These are phyloP conservation scores for Parambassis ranga DNA, from an alignment of 2,797 vertebrate species.

Conservation along the genomic window DNA sequence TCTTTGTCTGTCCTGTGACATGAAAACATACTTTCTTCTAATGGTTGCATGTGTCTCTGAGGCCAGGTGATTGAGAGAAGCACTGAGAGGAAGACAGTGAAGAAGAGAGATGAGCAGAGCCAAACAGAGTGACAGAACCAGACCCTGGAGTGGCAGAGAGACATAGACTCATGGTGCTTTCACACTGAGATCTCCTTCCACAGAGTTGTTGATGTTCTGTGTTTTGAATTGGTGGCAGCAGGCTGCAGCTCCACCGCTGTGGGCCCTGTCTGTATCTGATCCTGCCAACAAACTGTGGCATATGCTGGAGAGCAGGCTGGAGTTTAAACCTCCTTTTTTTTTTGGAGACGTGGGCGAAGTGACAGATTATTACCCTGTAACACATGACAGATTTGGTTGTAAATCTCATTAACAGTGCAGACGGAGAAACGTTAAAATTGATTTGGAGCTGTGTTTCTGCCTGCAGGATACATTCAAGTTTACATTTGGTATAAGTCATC, in stretches of 20 bases:
- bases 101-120: slow-evolving; percentile 7
- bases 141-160: background rate
- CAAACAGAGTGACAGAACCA: slow-evolving; percentile 11
- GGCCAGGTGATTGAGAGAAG: background rate
- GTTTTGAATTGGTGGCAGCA: slow-evolving; percentile 7
- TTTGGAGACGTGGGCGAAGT: background rate
- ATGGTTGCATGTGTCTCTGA: background rate
- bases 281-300: background rate
- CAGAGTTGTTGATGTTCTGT: background rate
- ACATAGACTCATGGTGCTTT: slow-evolving; percentile 12
- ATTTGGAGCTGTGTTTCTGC: no score
- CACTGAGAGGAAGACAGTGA: background rate
- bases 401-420: background rate
- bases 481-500: no score
- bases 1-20: slow-evolving; percentile 1
- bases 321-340: background rate
- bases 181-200: slow-evolving; percentile 1
- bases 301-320: background rate
- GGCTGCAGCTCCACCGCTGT: background rate
- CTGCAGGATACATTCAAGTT: no score
- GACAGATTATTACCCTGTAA: background rate
- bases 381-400: background rate
- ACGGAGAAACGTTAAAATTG: no score
- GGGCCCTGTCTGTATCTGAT: background rate
- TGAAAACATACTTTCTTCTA: background rate